phyloP scores from a whole-genome alignment of 37 sponge, comb jelly and placozoan species.

The Diacarnus erythraeanus region DNA sequence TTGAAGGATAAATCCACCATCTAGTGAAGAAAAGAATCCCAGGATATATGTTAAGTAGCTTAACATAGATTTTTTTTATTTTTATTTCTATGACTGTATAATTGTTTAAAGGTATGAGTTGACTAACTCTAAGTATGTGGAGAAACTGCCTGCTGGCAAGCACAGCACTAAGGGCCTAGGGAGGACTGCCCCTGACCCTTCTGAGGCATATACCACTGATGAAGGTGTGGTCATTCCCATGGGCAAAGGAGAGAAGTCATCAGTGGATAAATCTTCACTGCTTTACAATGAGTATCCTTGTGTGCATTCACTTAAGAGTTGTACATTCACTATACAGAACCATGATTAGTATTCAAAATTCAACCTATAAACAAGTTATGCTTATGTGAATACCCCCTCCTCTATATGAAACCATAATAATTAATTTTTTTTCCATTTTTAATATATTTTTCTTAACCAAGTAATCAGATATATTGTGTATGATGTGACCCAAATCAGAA shows the following conservation, averaged over 20 bases:
- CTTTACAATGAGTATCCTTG: conserved; percentile 97
- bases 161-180: conserved; percentile 98
- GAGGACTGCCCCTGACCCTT: conserved; percentile 76
- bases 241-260: conserved; percentile 47
- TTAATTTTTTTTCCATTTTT: no score
- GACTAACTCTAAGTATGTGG: conserved; percentile 68
- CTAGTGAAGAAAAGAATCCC: no score
- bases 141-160: conserved; percentile 87
- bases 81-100: not conserved
- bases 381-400: no score
- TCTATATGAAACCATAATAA: no score
- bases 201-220: conserved; percentile 18
- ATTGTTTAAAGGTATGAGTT: conserved; percentile 66
- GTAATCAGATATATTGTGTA: conserved; percentile 90
- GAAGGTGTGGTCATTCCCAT: conserved; percentile 78
- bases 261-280: conserved; percentile 63
- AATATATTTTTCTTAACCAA: no score
- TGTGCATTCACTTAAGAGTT: no score
- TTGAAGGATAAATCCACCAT: no score
- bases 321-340: no score
- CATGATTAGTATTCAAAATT: no score
- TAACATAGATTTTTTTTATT: no score
- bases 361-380: no score
- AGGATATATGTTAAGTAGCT: no score
- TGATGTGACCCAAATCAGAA: conserved; percentile 94